Base-by-base conservation (phyloP, 1,140 invertebrate species). In the Harlomillsia oculata region DNA sequence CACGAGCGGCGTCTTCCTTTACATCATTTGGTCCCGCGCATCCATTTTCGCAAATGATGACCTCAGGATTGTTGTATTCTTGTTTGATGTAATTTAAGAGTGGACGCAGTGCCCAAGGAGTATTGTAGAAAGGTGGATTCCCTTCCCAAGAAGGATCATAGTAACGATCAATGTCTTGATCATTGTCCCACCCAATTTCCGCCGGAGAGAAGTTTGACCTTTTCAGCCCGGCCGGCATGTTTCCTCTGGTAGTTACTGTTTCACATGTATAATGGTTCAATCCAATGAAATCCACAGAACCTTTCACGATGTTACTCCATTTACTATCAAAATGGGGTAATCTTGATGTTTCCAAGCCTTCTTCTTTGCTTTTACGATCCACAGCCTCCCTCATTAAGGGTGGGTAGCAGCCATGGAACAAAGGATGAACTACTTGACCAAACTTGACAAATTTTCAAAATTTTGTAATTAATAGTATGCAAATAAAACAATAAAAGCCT, bases 21-120 rank as follows among this genome's bases (percentile, higher is more conserved):
- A 14, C 29, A 1, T 2, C 60, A 14, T 26, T 30, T 20, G 28
- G 44, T 11, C 63, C 53, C 25, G 57, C 50, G 16, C 50, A 30
- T 9, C 66, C 66, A 28, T 64, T 64, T 28, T 65, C 62, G 11
- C 56, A 62, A 26, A 67, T 46, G 16, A 60, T 18, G 14, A 66
- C 46, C 36, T 56, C 36, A 1, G 62, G 52, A 40, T 65, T 65
- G 16, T 28, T 41, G 26, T 64, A 66, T 2, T 56, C 32, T 1
- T 20, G 41, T 30, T 52, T 54, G 8, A 51, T 8, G 18, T 36
- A 41, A 20, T 36, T 43, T 21, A 50, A 23, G 5, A 36, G 14
- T 45, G 78, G 77, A 25, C 81, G 74, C 52, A 87, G 75, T 8
- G 82, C 83, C 54, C 54, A 56, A 6, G 54, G 54, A 5, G 34